Base-by-base conservation (phyloP, 2,797 vertebrate genomes). In the Scolopax bukidnonensis region DNA sequence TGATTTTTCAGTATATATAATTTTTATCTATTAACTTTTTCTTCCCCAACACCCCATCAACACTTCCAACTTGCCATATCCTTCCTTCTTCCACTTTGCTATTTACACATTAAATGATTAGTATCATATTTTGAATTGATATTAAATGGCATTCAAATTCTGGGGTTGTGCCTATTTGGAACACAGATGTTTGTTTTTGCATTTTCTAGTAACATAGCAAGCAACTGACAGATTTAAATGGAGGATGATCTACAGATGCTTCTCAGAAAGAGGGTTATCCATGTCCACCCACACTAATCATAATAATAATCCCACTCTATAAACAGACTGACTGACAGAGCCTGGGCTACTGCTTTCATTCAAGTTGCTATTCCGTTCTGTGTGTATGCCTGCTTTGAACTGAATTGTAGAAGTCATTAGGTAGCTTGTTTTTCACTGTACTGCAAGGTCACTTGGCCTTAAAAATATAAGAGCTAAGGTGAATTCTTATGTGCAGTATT, bases 211-310 rank as follows among this genome's bases (percentile, higher is more conserved):
- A 93, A 84, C 40, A 71, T 30, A 87, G 88, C 91, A 94, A 94
- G 69, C 90, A 88, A 67, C 67, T 94, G 83, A 82, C 68, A 91
- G 90, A 92, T 96, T 96, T 94, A 87, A 88, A 96, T 56, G 59
- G 59, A 51, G 87, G 81, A 96, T 94, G 64, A 94, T 88, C 88
- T 93, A 91, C 93, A 90, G 83, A 93, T 95, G 91, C 90, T 94
- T 85, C 87, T 86, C 85, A 91, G 92, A 71, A 91, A 73, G 94
- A 95, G 83, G 92, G 93, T 95, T 95, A 97, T 90, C 94, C 45
- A 60, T 82, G 93, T 94, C 84, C 81, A 90, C 74, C 95, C 94
- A 70, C 73, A 0, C 74, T 96, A 96, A 96, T 95, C 86, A 60
- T 57, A 33, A 94, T 61, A 61, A 95, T 94, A 97, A 97, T 96